Conservation (phyloP, 2,888 invertebrate genomes). For the Chrysolina oricalcia region DNA sequence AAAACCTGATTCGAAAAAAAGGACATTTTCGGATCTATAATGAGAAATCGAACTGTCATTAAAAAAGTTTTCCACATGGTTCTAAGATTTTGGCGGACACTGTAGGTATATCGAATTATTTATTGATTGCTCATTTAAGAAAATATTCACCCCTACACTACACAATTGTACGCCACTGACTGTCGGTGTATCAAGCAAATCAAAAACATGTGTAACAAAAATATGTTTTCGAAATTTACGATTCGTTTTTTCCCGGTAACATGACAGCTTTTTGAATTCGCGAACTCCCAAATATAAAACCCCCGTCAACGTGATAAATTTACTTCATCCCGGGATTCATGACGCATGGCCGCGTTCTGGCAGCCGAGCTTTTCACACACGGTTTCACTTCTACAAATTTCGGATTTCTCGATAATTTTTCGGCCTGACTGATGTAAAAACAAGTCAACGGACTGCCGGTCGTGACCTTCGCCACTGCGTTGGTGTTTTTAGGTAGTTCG, state of each 20-base stretch:
- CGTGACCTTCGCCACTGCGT: conserved; percentile 32
- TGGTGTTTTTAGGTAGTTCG: conserved; percentile 37
- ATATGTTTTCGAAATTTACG: neutral
- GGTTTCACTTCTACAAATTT: conserved; percentile 32
- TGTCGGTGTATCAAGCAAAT: too few relatives aligned
- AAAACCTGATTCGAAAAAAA: too few relatives aligned
- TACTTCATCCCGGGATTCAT: neutral
- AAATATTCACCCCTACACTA: too few relatives aligned
- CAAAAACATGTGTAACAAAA: neutral
- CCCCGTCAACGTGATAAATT: conserved; percentile 3
- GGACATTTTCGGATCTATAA: too few relatives aligned
- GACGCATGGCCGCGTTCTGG: conserved; percentile 9
- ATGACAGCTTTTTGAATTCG: neutral
- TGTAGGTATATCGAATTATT: too few relatives aligned
- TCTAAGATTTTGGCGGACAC: too few relatives aligned
- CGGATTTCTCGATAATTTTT: conserved; percentile 48
- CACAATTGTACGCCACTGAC: too few relatives aligned
- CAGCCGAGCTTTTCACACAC: conserved; percentile 29
- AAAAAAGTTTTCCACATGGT: too few relatives aligned
- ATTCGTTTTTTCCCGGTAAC: neutral
- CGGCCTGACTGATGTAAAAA: conserved; percentile 42
- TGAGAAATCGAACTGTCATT: too few relatives aligned
- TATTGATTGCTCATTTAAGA: too few relatives aligned
- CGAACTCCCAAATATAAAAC: neutral
- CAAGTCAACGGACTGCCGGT: conserved; percentile 24